Conservation (phyloP, 2,888 invertebrate genomes). For the Drosophila pseudotakahashii region DNA sequence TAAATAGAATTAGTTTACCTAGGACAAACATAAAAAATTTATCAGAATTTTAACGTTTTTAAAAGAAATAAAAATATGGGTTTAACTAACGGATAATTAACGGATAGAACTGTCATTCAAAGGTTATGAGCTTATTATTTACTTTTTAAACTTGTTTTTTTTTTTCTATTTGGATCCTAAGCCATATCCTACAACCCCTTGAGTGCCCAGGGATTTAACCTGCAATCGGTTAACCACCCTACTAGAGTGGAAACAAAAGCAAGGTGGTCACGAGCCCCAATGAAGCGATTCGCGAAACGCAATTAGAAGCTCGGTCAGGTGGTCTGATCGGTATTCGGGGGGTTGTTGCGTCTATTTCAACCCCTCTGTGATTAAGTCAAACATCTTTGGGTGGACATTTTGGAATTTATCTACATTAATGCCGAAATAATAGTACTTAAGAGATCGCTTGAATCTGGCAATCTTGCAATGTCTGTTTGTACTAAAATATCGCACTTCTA, state of each 20-base stretch:
- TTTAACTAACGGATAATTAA: no score
- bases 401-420: background rate
- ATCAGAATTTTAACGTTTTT: no score
- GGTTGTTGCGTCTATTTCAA: constrained; percentile 3
- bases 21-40: no score
- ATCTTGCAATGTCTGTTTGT: background rate
- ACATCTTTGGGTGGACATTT: background rate
- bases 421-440: background rate
- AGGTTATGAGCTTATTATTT: no score
- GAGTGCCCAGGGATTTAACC: no score
- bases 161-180: no score
- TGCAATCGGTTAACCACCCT: background rate
- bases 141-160: no score
- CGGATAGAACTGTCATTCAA: no score
- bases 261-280: constrained; percentile 22
- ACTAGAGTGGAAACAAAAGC: background rate
- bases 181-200: no score
- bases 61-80: no score
- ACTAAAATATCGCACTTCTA: background rate
- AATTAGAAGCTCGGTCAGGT: constrained; percentile 28
- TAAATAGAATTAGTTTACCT: no score
- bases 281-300: constrained; percentile 25
- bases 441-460: no score
- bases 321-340: constrained; percentile 18
- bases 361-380: constrained; percentile 1